These are phyloP conservation scores for Zaprionus vittiger DNA, from an alignment of 1,140 invertebrate genomes.

Conservation along the genomic window DNA sequence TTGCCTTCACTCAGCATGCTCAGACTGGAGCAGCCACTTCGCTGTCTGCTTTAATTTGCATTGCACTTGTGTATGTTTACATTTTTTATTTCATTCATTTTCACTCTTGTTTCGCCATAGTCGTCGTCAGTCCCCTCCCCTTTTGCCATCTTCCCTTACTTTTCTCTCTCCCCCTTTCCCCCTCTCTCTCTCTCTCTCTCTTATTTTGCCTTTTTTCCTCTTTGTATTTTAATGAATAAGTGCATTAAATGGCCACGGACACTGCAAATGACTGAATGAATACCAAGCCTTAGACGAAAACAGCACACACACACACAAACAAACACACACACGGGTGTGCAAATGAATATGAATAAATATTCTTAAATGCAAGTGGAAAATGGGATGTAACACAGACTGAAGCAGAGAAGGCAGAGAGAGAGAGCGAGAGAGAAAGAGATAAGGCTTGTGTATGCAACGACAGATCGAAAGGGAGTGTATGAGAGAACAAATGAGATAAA, in stretches of 20 bases:
- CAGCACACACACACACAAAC: slow-evolving; percentile 15
- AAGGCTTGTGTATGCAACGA: background rate
- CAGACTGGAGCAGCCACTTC: slow-evolving; percentile 67
- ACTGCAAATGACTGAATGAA: slow-evolving; percentile 73
- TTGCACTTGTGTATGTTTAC: slow-evolving; percentile 82
- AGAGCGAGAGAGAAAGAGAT: background rate
- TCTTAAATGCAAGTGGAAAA: slow-evolving; percentile 27
- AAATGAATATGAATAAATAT: slow-evolving; percentile 55
- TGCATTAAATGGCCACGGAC: slow-evolving; percentile 74
- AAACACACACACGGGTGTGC: background rate
- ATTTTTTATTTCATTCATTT: slow-evolving; percentile 82
- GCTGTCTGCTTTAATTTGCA: slow-evolving; percentile 82
- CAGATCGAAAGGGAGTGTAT: background rate
- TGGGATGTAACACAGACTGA: slow-evolving; percentile 5
- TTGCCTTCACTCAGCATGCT: background rate
- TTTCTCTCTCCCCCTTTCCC: background rate
- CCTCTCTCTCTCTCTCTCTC: slow-evolving; percentile 3
- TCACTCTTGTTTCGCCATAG: slow-evolving; percentile 71
- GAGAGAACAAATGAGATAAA: background rate
- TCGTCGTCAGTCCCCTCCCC: slow-evolving; percentile 1
- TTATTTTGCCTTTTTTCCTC: slow-evolving; percentile 40
- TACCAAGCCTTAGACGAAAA: slow-evolving; percentile 58
- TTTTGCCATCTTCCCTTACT: background rate
- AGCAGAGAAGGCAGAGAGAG: background rate
- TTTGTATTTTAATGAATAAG: slow-evolving; percentile 77